phyloP scores from a whole-genome alignment of 2,113 vertebrate genomes.

The Tachycineta bicolor region DNA sequence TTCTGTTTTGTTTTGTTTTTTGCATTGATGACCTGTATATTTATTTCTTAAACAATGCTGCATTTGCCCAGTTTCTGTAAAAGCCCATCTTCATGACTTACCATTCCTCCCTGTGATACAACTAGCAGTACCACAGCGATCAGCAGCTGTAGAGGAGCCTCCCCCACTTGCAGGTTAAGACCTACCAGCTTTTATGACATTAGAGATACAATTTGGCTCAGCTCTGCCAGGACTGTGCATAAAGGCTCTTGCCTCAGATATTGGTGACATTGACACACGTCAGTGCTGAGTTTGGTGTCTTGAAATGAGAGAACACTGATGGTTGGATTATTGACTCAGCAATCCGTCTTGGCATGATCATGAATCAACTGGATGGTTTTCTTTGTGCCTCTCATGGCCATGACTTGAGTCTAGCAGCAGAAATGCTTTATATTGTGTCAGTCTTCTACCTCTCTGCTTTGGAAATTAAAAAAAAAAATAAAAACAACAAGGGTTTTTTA shows the following conservation, averaged over 20 bases:
- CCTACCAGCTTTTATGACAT: background rate
- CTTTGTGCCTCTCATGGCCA: background rate
- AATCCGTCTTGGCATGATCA: accelerated
- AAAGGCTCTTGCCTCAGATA: background rate
- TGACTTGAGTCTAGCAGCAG: background rate
- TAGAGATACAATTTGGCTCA: background rate
- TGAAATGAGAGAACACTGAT: background rate
- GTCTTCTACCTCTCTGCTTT: background rate
- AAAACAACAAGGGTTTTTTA: background rate
- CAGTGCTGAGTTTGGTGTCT: background rate
- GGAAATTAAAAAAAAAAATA: background rate
- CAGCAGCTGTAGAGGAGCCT: background rate
- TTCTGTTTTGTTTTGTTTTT: background rate
- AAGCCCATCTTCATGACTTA: background rate
- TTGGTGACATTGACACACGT: background rate
- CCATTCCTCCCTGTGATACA: background rate
- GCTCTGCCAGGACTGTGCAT: background rate
- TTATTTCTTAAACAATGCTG: background rate
- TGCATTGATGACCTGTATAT: background rate
- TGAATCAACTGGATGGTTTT: background rate
- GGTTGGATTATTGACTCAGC: background rate
- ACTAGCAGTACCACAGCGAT: accelerated
- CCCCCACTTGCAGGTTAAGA: background rate
- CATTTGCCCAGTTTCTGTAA: background rate
- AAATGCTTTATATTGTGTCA: background rate